phyloP scores from a whole-genome alignment of 2,113 vertebrate genomes.

The Elanus axillaris region DNA sequence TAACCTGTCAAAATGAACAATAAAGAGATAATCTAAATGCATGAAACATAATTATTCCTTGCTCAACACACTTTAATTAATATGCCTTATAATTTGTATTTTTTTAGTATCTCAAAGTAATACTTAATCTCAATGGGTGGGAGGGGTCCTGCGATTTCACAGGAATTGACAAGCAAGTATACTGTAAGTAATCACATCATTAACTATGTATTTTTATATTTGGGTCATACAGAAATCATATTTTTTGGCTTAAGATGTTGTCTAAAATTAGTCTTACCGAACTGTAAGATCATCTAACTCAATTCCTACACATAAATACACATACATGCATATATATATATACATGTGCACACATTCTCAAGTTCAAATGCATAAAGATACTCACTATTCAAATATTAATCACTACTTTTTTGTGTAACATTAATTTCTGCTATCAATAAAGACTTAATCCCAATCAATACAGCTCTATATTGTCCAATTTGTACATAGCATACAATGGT shows the following conservation, averaged over 20 bases:
- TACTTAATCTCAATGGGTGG: background rate
- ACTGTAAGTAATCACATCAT: background rate
- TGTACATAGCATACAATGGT: fast-evolving
- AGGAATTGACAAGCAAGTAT: background rate
- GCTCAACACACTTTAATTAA: background rate
- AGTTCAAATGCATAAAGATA: background rate
- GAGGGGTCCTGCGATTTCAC: background rate
- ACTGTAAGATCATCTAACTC: background rate
- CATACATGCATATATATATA: background rate
- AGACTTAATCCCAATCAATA: background rate
- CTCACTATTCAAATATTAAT: background rate
- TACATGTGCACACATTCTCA: background rate
- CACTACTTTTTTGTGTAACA: background rate
- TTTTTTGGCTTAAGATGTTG: background rate
- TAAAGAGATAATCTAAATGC: slow-evolving; percentile 16
- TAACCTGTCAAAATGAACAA: slow-evolving; percentile 45
- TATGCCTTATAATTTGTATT: background rate
- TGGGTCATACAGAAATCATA: background rate
- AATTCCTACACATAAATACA: background rate
- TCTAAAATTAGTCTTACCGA: background rate
- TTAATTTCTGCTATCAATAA: background rate
- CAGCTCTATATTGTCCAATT: background rate
- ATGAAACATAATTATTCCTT: background rate
- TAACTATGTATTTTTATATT: background rate
- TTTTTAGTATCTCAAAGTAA: slow-evolving; percentile 10